Evolutionary conservation across 2,888 invertebrate genomes (phyloP), one percentile per base, ranked within the genome.

Genomic region (Invenusta paracnida): DNA sequence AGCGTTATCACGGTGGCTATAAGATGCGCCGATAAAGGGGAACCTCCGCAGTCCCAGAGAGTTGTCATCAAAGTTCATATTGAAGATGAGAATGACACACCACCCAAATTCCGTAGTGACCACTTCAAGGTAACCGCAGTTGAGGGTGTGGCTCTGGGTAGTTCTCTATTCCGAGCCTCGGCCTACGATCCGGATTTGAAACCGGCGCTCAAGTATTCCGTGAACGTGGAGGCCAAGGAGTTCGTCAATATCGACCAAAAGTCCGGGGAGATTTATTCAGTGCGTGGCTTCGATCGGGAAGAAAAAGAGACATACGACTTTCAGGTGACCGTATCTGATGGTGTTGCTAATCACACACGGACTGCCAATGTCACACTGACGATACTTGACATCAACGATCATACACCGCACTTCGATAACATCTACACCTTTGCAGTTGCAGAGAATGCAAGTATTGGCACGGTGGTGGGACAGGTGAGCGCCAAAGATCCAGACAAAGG

Each of bases 371-470:
- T 82, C 27, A 82, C 30, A 82, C 29, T 82, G 11, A 29, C 13
- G 5, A 82, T 82, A 1, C 29, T 11, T 29, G 82, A 82, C 23
- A 23, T 82, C 29, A 82, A 82, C 30, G 82, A 82, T 82, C 5
- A 82, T 30, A 29, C 82, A 5, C 82, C 82, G 11, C 17, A 29
- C 23, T 29, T 82, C 17, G 27, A 82, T 17, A 82, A 17, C 5
- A 82, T 29, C n/a, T 30, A 29, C 27, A 82, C 30, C 2, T 29
- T 82, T 17, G 5, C 29, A 2, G 29, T 28, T 82, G 11, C n/a
- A 29, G 82, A 82, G 27, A 82, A 82, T 82, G 30, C 82, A 2
- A 29, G 25, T 23, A 2, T 25, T 1, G 23, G 30, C 23, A 25
- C 82, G 11, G 1, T 82, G 27, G 30, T 82, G 11, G 82, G 30